phyloP scores from a whole-genome alignment of 2,113 vertebrate species.

The Melospiza georgiana region DNA sequence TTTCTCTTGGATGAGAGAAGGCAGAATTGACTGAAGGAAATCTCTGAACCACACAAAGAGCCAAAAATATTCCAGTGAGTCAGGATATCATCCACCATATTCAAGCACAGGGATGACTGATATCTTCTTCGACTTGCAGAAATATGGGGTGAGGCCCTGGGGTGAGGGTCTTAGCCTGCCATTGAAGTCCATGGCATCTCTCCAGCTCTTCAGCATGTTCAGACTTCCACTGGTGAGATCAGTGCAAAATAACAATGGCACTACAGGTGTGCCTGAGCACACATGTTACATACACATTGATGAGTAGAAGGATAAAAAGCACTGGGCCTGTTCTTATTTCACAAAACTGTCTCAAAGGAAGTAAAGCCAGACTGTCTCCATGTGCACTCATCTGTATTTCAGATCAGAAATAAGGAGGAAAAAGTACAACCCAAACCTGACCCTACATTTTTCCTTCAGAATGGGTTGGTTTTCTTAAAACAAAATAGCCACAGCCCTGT shows the following conservation, averaged over 20 bases:
- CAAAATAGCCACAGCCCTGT: neutral
- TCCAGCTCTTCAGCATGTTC: neutral
- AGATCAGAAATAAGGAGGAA: neutral
- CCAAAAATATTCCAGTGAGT: neutral
- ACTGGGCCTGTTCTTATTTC: neutral
- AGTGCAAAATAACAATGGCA: neutral
- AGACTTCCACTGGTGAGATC: neutral
- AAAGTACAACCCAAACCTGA: neutral
- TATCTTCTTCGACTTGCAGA: neutral
- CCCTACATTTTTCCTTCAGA: neutral
- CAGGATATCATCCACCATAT: neutral
- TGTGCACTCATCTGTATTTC: neutral
- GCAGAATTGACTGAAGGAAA: neutral
- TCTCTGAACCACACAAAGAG: neutral
- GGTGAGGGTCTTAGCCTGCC: neutral
- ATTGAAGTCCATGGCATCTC: neutral
- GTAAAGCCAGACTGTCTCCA: neutral
- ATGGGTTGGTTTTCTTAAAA: neutral
- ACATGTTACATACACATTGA: neutral
- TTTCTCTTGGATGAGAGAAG: neutral
- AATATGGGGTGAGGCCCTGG: neutral
- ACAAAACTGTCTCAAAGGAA: neutral
- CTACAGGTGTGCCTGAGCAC: neutral
- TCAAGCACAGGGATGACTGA: neutral
- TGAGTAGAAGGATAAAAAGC: neutral